Conservation (phyloP, 2,797 vertebrate species). For the Tokudaia tokunoshimensis region DNA sequence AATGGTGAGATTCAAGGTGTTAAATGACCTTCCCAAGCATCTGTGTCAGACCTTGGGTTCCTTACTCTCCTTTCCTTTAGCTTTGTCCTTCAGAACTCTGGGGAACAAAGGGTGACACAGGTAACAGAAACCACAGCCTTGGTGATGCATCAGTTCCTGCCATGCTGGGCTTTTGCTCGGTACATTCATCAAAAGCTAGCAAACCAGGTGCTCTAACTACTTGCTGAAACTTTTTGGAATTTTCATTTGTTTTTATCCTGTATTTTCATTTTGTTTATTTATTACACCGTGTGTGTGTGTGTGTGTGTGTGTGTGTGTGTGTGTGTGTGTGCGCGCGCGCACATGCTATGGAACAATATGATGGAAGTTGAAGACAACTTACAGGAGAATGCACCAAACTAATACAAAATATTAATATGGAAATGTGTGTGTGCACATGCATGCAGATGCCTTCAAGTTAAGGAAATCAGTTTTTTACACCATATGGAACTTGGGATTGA, state of each 20-base stretch:
- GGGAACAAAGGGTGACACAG: neutral
- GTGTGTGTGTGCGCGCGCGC: rapidly evolving
- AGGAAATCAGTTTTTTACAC: neutral
- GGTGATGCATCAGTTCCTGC: neutral
- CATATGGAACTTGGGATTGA: neutral
- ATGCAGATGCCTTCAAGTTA: neutral
- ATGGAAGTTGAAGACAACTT: neutral
- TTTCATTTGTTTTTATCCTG: neutral
- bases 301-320: neutral
- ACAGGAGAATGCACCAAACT: neutral
- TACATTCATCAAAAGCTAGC: neutral
- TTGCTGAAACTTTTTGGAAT: neutral
- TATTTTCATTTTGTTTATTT: neutral
- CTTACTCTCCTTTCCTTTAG: neutral
- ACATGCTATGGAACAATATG: no score
- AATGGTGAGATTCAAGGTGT: neutral
- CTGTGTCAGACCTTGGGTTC: neutral
- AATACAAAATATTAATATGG: neutral
- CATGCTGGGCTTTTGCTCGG: neutral
- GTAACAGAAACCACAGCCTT: neutral
- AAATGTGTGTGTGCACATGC: neutral
- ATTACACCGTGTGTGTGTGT: neutral
- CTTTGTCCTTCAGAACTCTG: neutral
- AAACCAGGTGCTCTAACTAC: neutral
- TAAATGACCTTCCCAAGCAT: neutral